Conservation (phyloP, 2,888 invertebrate species). For the Coelopa pilipes region DNA sequence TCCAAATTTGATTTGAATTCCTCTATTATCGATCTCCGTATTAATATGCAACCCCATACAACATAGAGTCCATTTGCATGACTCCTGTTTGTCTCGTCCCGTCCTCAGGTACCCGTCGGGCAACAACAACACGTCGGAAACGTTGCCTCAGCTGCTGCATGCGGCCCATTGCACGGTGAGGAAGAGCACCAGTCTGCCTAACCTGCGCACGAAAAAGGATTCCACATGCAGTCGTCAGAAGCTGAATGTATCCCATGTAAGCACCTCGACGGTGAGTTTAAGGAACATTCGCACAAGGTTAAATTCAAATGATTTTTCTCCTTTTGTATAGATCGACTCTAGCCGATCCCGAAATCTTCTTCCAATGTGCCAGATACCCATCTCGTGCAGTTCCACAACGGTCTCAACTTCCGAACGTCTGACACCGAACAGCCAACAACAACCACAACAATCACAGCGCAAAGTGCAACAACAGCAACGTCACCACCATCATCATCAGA, state of each 20-base stretch:
- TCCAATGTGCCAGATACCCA: constrained; percentile 68
- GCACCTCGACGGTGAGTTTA: constrained; percentile 75
- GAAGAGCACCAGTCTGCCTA: constrained; percentile 85
- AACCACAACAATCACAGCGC: constrained; percentile 47
- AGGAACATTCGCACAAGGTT: constrained; percentile 57
- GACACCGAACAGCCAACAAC: constrained; percentile 43
- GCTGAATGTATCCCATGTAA: constrained; percentile 69
- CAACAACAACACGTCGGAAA: constrained; percentile 72
- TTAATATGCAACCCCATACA: neutral
- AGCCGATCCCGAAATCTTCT: constrained; percentile 63
- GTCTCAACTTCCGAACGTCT: constrained; percentile 57
- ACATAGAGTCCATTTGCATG: constrained; percentile 7
- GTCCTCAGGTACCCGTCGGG: constrained; percentile 78
- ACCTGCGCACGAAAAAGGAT: constrained; percentile 69
- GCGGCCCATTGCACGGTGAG: constrained; percentile 70
- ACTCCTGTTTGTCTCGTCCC: neutral
- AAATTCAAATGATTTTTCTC: neutral
- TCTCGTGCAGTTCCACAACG: constrained; percentile 55
- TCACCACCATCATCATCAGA: constrained; percentile 37
- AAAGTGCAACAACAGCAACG: constrained; percentile 40
- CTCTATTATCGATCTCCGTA: neutral
- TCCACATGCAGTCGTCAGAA: constrained; percentile 43
- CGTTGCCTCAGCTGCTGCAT: constrained; percentile 61
- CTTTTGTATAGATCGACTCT: constrained; percentile 50
- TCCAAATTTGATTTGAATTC: too few species aligned